A percentile compares a stretch with the other conserved stretches of the same genome.
Conservation (phyloP, 2,113 vertebrate species). For the Coryphaenoides rupestris region DNA sequence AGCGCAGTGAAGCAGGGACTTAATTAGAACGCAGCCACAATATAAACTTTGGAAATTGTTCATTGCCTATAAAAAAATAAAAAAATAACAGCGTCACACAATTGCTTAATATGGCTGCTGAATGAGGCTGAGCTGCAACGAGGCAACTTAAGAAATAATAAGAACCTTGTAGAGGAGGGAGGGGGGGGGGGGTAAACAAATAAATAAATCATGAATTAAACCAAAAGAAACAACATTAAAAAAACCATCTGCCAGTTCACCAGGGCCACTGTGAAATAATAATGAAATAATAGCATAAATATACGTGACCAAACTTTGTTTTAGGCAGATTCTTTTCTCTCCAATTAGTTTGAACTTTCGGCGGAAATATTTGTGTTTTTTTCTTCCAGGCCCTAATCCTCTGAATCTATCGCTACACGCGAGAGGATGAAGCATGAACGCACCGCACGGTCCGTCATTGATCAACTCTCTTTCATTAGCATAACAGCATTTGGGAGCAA, state of each 20-base stretch:
- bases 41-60: conserved; percentile 56
- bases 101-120: conserved; percentile 50
- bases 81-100: conserved; percentile 47
- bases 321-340: background rate
- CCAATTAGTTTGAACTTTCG: no score
- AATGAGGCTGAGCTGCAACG: conserved; percentile 45
- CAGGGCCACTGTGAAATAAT: no score
- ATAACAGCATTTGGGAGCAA: no score
- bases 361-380: no score
- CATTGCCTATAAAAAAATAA: conserved; percentile 55
- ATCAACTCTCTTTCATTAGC: no score
- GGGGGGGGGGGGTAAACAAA: background rate
- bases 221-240: background rate
- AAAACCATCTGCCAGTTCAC: background rate
- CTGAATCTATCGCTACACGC: no score
- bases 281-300: background rate
- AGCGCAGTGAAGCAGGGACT: conserved; percentile 55
- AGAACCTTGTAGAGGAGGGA: background rate
- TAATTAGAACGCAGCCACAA: conserved; percentile 62
- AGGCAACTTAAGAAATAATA: conserved; percentile 22
- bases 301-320: no score
- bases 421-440: no score
- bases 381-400: background rate
- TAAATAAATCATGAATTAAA: background rate
- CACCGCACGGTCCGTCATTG: no score